phyloP scores from a whole-genome alignment of 2,797 vertebrate genomes.

The Hippocampus kuda region DNA sequence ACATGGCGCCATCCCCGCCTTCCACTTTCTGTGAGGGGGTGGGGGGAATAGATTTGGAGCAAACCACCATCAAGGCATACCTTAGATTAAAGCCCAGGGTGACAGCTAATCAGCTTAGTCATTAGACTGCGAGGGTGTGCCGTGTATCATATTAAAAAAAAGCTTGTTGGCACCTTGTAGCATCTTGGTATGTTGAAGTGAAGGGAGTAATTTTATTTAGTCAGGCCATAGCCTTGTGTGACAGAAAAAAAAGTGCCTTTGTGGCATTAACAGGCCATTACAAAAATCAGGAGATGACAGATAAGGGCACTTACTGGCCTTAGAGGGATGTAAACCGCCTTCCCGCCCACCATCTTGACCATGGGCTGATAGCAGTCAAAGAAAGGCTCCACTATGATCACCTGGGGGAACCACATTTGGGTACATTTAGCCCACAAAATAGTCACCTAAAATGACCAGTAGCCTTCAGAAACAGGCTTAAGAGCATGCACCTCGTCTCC shows the following conservation, averaged over 20 bases:
- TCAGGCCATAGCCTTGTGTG: too few relatives aligned
- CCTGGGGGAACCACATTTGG: slow-evolving; percentile 58
- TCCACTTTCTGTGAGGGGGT: slow-evolving; percentile 51
- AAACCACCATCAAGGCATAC: too few relatives aligned
- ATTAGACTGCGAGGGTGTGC: too few relatives aligned
- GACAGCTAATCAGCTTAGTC: too few relatives aligned
- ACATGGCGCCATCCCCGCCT: slow-evolving; percentile 36
- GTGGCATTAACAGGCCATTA: neutral
- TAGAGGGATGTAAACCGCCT: slow-evolving; percentile 74
- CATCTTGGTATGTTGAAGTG: too few relatives aligned
- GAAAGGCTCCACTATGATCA: slow-evolving; percentile 89
- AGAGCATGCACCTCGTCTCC: slow-evolving; percentile 77
- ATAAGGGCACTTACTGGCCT: slow-evolving; percentile 55
- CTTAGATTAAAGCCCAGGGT: too few relatives aligned
- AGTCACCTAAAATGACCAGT: neutral
- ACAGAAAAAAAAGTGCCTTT: neutral
- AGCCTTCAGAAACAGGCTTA: neutral
- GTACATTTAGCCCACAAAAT: neutral
- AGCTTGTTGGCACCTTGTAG: too few relatives aligned
- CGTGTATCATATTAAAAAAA: too few relatives aligned
- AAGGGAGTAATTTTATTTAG: too few relatives aligned
- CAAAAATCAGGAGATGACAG: neutral
- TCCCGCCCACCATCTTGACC: slow-evolving; percentile 85
- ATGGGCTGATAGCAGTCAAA: slow-evolving; percentile 93
- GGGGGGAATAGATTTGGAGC: neutral